Percentiles rank a stretch among this genome's conserved stretches.
Conservation (phyloP, 2,113 vertebrate species). For the Indri indri region DNA sequence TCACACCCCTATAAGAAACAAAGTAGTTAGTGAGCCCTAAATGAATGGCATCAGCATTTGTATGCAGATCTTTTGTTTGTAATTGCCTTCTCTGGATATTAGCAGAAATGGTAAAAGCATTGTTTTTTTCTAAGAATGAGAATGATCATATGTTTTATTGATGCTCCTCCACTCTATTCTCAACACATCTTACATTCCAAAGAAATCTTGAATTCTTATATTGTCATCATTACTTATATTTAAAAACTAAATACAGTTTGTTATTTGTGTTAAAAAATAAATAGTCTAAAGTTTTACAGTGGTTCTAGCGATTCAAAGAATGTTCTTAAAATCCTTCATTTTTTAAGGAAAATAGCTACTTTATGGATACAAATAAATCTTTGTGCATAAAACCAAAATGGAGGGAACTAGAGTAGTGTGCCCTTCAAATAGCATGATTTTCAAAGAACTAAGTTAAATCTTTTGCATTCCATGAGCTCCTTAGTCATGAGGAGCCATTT, state of each 20-base stretch:
- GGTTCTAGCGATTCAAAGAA: constrained; percentile 8
- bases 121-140: not conserved
- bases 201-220: not conserved
- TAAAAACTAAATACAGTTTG: not conserved
- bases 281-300: not conserved
- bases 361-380: not conserved
- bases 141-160: not conserved
- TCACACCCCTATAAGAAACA: not conserved
- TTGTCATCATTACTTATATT: not conserved
- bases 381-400: not conserved
- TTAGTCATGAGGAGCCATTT: constrained; percentile 11
- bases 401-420: not conserved
- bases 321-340: constrained; percentile 26
- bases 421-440: not conserved
- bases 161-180: not conserved
- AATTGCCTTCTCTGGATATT: not conserved
- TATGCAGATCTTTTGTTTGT: not conserved
- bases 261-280: not conserved
- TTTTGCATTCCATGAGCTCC: not conserved
- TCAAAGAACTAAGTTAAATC: not conserved
- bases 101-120: not conserved
- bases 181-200: not conserved
- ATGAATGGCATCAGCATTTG: not conserved
- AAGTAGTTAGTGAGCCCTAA: not conserved
- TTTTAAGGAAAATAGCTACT: not conserved